Percentiles rank a stretch among this genome's conserved stretches.
phyloP scores from a whole-genome alignment of 2,113 vertebrate genomes.

The Anhinga rufa region DNA sequence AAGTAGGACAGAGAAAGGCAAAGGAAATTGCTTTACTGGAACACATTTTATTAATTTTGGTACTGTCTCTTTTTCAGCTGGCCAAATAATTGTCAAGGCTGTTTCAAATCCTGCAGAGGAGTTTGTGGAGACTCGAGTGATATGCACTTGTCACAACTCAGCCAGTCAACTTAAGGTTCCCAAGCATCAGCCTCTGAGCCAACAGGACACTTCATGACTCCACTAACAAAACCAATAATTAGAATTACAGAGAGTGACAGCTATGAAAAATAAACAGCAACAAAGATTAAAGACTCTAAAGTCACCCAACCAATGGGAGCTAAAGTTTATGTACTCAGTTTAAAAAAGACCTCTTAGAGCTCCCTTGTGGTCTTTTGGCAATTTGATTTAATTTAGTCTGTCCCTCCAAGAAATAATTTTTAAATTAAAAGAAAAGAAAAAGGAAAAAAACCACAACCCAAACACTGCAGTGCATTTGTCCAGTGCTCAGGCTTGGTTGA shows the following conservation, averaged over 20 bases:
- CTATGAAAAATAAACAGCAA: slow-evolving; percentile 64
- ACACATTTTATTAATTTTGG: slow-evolving; percentile 63
- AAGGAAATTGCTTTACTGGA: slow-evolving; percentile 61
- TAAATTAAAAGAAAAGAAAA: slow-evolving; percentile 31
- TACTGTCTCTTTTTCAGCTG: slow-evolving; percentile 44
- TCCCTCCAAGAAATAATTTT: slow-evolving; percentile 48
- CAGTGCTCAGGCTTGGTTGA: neutral
- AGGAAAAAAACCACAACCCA: neutral
- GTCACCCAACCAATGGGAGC: neutral
- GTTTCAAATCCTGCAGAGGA: slow-evolving; percentile 35
- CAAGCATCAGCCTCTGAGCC: slow-evolving; percentile 6
- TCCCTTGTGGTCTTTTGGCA: slow-evolving; percentile 34
- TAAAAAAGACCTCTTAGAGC: slow-evolving; percentile 1
- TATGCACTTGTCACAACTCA: slow-evolving; percentile 9
- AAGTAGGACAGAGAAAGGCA: slow-evolving; percentile 22
- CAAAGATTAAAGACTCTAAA: slow-evolving; percentile 43
- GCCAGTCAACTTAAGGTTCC: slow-evolving; percentile 23
- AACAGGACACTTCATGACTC: slow-evolving; percentile 35
- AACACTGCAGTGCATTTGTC: neutral
- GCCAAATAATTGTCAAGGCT: slow-evolving; percentile 32
- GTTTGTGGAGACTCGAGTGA: neutral
- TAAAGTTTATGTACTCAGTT: slow-evolving; percentile 25
- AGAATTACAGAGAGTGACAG: slow-evolving; percentile 42
- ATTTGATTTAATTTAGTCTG: slow-evolving; percentile 57
- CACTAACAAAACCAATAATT: slow-evolving; percentile 44